Base-by-base conservation (phyloP, 2,888 invertebrate genomes). In the Marasmarcha lunaedactyla region DNA sequence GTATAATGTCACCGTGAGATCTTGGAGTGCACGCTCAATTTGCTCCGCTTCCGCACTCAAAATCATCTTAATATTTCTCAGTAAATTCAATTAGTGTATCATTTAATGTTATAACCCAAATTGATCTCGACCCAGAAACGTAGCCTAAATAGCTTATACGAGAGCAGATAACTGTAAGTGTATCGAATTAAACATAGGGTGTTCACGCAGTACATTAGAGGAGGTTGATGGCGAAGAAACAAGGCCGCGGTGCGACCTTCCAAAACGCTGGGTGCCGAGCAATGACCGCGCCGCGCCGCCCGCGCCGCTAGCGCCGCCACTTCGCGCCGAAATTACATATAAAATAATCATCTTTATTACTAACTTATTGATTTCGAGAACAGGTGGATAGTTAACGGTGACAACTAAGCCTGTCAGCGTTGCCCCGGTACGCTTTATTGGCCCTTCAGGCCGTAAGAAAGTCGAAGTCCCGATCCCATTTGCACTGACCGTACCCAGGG, bases 181-280 rank as follows among this genome's bases (percentile, higher is more conserved):
- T 65, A 69, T 71, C 59, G 71, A 61, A 68, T 70, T 76, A 77
- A 77, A 71, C 67, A 72, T 67, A 71, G 73, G 73, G 72, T 76
- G 57, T 57, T 57, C 36, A 13, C 36, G 20, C 51, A 47, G 51
- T 57, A 56, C 57, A 61, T 68, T 63, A 67, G 59, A 50, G 47
- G 45, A 51, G 51, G 65, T 59, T 67, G 65, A 62, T 56, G 30
- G 12, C 60, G 59, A 64, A 52, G 64, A 74, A 79, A 81, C 79
- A 81, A 81, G 83, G 81, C 72, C 83, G 76, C 66, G 61, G 57
- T 61, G 67, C 76, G 83, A 81, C 83, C 83, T 83, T 74, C 81
- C 79, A 63, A 67, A 60, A 71, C 64, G 64, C 57, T 67, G 63
- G 65, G 60, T 7, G 20, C 63, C 71, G 79, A 71, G 58, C 79